A percentile compares a stretch with the other conserved stretches of the same genome.
Conservation (phyloP, 2,797 vertebrate genomes). For the Emydoidea blandingii region DNA sequence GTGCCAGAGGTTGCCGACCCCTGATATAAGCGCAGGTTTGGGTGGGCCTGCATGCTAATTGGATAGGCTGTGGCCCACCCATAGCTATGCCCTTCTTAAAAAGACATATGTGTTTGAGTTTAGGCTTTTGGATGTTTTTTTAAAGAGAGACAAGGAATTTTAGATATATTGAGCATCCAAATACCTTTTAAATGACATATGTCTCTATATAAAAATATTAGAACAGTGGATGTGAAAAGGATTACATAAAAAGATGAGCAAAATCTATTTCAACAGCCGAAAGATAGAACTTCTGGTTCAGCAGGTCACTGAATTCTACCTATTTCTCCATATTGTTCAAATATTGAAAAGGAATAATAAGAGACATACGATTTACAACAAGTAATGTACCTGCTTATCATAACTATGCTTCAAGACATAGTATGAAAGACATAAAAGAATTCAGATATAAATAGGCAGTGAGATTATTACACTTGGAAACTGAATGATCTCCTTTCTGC, state of each 20-base stretch:
- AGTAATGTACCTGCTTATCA: fast-evolving
- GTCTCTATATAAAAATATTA: neutral
- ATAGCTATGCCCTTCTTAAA: neutral
- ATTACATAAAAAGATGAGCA: neutral
- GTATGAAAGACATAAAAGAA: neutral
- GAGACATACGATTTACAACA: neutral
- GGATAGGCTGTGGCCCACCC: no score
- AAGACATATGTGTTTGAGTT: neutral
- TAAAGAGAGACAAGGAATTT: neutral
- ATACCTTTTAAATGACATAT: neutral
- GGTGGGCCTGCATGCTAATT: neutral
- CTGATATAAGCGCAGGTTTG: no score
- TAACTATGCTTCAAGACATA: neutral
- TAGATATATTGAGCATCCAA: neutral
- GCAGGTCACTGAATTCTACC: neutral
- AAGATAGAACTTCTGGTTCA: neutral
- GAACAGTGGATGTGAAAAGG: neutral
- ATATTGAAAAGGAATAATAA: neutral
- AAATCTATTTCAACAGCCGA: neutral
- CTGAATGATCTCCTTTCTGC: neutral
- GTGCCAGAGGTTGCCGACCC: no score
- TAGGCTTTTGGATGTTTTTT: neutral
- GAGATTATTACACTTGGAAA: neutral
- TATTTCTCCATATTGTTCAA: neutral
- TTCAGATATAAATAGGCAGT: neutral